Evolutionary conservation across 2,113 vertebrate genomes (phyloP).

Genomic region (Genyomyrus donnyi): DNA sequence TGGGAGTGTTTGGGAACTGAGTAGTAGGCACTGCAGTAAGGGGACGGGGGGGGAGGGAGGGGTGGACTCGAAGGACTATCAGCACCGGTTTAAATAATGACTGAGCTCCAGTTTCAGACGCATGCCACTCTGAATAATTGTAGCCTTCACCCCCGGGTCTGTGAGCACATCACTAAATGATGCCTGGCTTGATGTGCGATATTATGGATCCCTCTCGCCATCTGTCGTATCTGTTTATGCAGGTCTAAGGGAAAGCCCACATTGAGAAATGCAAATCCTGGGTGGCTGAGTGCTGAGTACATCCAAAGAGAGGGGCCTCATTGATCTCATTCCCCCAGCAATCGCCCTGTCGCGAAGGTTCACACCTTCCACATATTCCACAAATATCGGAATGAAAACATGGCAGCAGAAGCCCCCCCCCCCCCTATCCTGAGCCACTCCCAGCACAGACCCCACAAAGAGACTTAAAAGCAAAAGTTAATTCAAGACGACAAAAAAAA

Average conservation of each 20-base stretch:
- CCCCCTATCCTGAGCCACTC: not conserved
- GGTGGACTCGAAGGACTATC: not conserved
- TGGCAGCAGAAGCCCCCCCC: not conserved
- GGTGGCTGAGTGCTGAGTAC: not conserved
- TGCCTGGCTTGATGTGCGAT: not conserved
- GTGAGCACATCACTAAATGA: not conserved
- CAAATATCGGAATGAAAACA: not conserved
- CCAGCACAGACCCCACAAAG: not conserved
- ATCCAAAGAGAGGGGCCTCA: not conserved
- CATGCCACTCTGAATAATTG: constrained; percentile 10
- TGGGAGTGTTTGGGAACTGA: not conserved
- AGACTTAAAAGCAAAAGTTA: not conserved
- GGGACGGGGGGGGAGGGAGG: no score
- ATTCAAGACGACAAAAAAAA: not conserved
- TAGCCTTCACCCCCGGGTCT: not conserved
- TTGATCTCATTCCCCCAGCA: not conserved
- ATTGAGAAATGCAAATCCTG: not conserved
- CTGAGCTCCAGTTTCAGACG: not conserved
- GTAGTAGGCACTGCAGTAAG: not conserved
- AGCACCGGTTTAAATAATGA: constrained; percentile 11
- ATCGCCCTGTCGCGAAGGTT: not conserved
- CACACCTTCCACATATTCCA: not conserved
- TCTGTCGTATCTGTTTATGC: not conserved
- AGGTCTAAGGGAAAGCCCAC: not conserved
- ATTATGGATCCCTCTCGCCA: not conserved